Base-by-base conservation (phyloP, 2,113 vertebrate species). In the Malaclemys terrapin region DNA sequence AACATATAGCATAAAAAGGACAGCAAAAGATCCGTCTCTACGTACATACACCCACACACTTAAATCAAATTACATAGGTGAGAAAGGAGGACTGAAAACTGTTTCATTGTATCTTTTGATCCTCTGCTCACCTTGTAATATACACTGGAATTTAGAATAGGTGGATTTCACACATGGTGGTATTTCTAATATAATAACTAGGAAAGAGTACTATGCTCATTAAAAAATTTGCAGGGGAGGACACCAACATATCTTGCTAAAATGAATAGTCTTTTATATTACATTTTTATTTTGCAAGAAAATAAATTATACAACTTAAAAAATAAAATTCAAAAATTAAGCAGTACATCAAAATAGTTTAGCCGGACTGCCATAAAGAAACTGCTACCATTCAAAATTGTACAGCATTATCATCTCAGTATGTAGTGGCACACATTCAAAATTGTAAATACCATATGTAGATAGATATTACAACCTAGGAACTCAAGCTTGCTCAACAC, bases 251-350 rank as follows among this genome's bases (percentile, higher is more conserved):
- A 94, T 87, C 94, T 97, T 97, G 95, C 92, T 97, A 94, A 89
- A 90, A 94, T 45, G 54, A 94, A 89, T 42, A 92, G 94, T 96
- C 94, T 98, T 98, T 99, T 98, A 99, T 98, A 98, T 97, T 98
- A 98, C 98, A 98, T 98, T 98, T 99, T 99, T 99, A 99, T 99
- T 99, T 98, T 98, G 98, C 99, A 98, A 98, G 98, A 98, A 99
- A 99, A 99, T 99, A 99, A 99, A 99, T 99, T 98, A 99, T 99
- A 99, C 98, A 99, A 99, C 98, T 98, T 99, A 98, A 98, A 99
- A 98, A 99, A 98, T 98, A 98, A 98, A 98, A 98, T 98, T 97
- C 97, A 98, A 98, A 98, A 98, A 98, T 98, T 97, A 99, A 98
- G 98, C 98, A 98, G 97, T 98, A 99, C 98, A 98, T 98, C 98